Evolutionary conservation across 2,888 invertebrate species (phyloP).

Genomic region (Bombylius major): DNA sequence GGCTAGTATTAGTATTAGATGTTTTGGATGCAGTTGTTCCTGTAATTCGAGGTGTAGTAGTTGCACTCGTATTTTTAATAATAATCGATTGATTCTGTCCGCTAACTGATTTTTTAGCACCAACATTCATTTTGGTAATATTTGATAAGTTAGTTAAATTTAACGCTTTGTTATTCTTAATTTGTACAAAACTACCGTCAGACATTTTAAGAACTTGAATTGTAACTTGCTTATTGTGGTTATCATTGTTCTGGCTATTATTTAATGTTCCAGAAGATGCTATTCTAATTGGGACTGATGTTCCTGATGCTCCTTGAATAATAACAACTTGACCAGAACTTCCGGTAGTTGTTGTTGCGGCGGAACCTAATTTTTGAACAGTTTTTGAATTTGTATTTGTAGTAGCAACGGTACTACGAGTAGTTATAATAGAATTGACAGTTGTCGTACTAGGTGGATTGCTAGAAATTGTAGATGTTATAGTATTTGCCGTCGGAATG

Average conservation of each 20-base stretch:
- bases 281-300: slow-evolving; percentile 10
- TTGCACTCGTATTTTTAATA: background rate
- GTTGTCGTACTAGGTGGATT: background rate
- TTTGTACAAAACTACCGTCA: slow-evolving; percentile 21
- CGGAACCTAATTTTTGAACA: slow-evolving; percentile 4
- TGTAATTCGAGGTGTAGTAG: background rate
- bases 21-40: background rate
- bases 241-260: background rate
- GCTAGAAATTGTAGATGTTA: background rate
- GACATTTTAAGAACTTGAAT: slow-evolving; percentile 25
- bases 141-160: slow-evolving; percentile 11
- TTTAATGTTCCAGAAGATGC: background rate
- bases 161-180: slow-evolving; percentile 17
- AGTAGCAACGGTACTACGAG: background rate
- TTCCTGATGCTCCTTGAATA: slow-evolving; percentile 12
- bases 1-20: background rate
- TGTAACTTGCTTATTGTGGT: slow-evolving; percentile 6
- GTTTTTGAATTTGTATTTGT: slow-evolving; percentile 5
- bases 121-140: background rate
- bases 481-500: background rate
- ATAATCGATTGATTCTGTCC: background rate
- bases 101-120: background rate
- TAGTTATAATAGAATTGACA: background rate
- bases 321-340: slow-evolving; percentile 10
- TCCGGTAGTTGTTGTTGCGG: background rate